These are phyloP conservation scores for Chrysaora quinquecirrha DNA, from an alignment of 30 jellyfish, hydroid and myxozoan species.

Conservation along the genomic window DNA sequence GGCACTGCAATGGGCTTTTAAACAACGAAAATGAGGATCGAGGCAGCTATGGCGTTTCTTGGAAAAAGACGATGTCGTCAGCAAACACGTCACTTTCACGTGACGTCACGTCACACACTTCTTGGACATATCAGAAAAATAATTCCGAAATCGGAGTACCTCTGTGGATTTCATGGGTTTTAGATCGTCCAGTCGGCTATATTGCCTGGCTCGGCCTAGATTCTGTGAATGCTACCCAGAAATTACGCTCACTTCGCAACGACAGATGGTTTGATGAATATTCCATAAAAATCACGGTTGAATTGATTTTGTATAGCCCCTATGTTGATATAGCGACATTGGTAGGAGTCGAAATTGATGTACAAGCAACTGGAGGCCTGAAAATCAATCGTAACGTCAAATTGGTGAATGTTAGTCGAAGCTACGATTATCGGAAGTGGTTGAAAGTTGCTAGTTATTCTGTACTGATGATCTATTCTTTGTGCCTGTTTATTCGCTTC, in stretches of 20 bases:
- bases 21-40: slow-evolving; percentile 21
- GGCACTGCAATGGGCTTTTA: neutral
- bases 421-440: neutral
- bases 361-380: neutral
- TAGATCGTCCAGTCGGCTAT: neutral
- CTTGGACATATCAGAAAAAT: slow-evolving; percentile 2
- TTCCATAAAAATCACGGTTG: neutral
- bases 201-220: neutral
- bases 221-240: neutral
- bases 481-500: no score
- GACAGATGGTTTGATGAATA: neutral
- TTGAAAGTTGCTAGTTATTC: neutral
- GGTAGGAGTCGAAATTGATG: neutral
- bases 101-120: neutral
- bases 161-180: neutral
- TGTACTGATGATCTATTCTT: no score
- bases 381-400: neutral
- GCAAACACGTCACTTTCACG: neutral
- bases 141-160: no score
- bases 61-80: neutral
- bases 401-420: neutral
- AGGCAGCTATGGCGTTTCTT: neutral
- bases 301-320: neutral
- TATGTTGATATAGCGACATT: neutral
- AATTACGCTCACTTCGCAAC: neutral